Percentiles rank a stretch among this genome's conserved stretches.
These are phyloP conservation scores for Numida meleagris DNA, from an alignment of 2,113 vertebrate genomes.

Conservation along the genomic window DNA sequence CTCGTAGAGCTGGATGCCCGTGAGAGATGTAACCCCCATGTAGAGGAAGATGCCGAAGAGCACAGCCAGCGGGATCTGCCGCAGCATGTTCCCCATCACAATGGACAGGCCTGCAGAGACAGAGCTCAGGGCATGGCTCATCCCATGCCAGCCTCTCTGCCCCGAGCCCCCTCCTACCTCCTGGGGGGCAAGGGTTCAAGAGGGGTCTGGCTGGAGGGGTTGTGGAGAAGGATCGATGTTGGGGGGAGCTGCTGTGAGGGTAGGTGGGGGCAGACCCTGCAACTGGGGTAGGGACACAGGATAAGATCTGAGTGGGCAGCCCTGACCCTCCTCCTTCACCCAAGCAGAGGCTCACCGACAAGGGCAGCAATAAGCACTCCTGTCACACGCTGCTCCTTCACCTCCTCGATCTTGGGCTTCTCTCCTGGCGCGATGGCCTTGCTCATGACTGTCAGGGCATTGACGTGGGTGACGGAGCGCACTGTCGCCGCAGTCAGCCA, in stretches of 20 bases:
- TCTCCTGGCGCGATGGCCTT: constrained; percentile 94
- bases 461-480: constrained; percentile 95
- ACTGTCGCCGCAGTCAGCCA: constrained; percentile 96
- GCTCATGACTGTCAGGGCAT: constrained; percentile 96
- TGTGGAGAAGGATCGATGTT: not conserved
- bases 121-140: not conserved
- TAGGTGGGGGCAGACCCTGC: not conserved
- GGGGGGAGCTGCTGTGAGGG: not conserved
- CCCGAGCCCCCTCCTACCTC: rapidly evolving
- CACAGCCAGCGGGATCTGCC: constrained; percentile 93
- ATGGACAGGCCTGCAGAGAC: constrained; percentile 90
- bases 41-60: constrained; percentile 98
- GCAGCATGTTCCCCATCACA: constrained; percentile 93
- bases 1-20: constrained; percentile 95
- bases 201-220: not conserved
- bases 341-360: constrained; percentile 84
- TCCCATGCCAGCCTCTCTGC: rapidly evolving
- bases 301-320: not conserved
- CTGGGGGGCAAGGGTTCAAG: not conserved
- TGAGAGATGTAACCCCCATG: constrained; percentile 97
- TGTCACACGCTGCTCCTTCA: constrained; percentile 95
- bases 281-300: not conserved
- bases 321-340: not conserved
- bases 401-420: constrained; percentile 94
- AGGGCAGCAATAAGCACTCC: constrained; percentile 90